These are phyloP conservation scores for Diorhabda elongata DNA, from an alignment of 1,140 invertebrate species.

Conservation along the genomic window DNA sequence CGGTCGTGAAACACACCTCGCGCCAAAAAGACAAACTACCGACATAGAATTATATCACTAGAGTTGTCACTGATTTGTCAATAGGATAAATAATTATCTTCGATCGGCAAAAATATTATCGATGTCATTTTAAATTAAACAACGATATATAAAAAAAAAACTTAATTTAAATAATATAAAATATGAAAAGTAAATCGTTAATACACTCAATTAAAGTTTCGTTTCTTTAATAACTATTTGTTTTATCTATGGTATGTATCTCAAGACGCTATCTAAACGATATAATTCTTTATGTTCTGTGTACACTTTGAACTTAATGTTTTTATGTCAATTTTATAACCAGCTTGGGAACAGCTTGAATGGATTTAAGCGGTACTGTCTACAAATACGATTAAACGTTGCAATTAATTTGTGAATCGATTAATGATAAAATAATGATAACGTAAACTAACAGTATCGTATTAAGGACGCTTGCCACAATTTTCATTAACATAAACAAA, in stretches of 20 bases:
- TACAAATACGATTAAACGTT: background rate
- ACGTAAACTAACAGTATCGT: no score
- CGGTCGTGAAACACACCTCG: background rate
- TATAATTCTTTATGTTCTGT: conserved; percentile 4
- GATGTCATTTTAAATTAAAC: background rate
- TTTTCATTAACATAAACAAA: no score
- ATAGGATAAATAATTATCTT: background rate
- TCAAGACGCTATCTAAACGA: background rate
- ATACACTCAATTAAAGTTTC: no score
- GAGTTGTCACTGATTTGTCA: background rate
- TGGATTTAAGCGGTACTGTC: background rate
- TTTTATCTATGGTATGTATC: no score
- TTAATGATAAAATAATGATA: no score
- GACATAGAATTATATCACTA: background rate
- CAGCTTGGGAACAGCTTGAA: conserved; percentile 26
- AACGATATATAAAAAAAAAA: no score
- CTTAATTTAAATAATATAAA: no score
- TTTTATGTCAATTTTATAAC: conserved; percentile 23
- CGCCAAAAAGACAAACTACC: conserved; percentile 1
- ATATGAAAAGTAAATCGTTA: no score
- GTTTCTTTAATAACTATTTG: no score
- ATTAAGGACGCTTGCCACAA: no score
- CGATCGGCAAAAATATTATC: background rate
- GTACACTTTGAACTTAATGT: conserved; percentile 12
- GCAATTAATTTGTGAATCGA: no score